Conservation (phyloP, 2,888 invertebrate genomes). For the Protonemura montana region DNA sequence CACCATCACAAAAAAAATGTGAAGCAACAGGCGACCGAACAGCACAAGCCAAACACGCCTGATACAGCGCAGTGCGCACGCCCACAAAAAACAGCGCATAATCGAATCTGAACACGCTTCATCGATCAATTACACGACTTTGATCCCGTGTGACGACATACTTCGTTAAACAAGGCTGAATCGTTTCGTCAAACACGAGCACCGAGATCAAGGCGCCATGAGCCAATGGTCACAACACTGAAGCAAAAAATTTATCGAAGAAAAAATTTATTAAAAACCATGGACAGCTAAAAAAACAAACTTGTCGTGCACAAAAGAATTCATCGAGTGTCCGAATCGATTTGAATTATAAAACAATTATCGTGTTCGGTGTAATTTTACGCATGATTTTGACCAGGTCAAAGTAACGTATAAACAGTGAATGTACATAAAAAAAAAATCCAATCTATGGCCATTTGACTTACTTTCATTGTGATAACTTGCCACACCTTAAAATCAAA, state of each 20-base stretch:
- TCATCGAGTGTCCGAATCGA: not conserved
- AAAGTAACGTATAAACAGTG: not conserved
- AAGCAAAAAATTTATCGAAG: not conserved
- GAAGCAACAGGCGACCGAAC: not conserved
- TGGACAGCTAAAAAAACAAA: not conserved
- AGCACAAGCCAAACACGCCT: not conserved
- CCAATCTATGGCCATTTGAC: not conserved
- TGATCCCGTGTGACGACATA: not conserved
- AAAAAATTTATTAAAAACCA: not conserved
- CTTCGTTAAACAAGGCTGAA: not conserved
- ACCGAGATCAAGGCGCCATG: not conserved
- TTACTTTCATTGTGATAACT: not conserved
- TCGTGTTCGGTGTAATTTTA: not conserved
- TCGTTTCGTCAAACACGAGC: constrained; percentile 5
- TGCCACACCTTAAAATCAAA: not conserved
- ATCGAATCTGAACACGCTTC: not conserved
- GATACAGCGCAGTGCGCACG: not conserved
- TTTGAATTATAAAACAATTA: not conserved
- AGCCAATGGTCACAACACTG: not conserved
- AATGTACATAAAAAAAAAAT: not conserved
- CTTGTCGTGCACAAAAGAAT: not conserved
- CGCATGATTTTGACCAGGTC: not conserved
- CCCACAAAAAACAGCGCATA: not conserved
- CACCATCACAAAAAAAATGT: not conserved
- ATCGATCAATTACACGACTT: not conserved